Percentiles rank a stretch among this genome's conserved stretches.
Evolutionary conservation across 1,140 invertebrate genomes (phyloP).

Genomic region (Dinoponera quadriceps): DNA sequence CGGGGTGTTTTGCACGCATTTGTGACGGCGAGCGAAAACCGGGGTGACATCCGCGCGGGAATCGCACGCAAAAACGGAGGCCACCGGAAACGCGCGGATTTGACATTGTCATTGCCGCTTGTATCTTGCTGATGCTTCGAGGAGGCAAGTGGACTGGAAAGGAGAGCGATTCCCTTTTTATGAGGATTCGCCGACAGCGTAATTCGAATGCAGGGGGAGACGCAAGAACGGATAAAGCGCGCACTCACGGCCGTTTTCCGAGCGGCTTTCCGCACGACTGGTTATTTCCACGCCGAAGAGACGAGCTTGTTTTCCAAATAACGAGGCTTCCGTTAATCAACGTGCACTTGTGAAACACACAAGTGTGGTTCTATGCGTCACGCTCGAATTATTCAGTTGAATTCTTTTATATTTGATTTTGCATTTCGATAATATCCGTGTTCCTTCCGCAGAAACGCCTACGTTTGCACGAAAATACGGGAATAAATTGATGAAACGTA

Average conservation of each 20-base stretch:
- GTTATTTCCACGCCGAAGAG: not conserved
- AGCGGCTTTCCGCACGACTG: not conserved
- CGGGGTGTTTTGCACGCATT: conserved; percentile 10
- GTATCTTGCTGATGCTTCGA: conserved; percentile 7
- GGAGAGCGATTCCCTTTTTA: conserved; percentile 1
- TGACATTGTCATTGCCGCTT: conserved; percentile 12
- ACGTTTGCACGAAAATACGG: too few species aligned
- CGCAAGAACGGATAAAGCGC: not conserved
- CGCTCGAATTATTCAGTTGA: too few species aligned
- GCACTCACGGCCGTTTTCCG: not conserved
- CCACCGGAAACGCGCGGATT: not conserved
- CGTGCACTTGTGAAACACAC: too few species aligned
- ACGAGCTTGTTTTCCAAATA: not conserved
- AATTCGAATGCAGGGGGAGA: not conserved
- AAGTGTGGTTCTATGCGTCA: too few species aligned
- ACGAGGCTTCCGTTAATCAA: not conserved
- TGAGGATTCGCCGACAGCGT: not conserved
- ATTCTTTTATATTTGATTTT: too few species aligned
- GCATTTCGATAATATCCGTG: too few species aligned
- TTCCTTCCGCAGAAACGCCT: too few species aligned
- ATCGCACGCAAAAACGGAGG: conserved; percentile 10
- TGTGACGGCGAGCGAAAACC: not conserved
- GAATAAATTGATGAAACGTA: too few species aligned
- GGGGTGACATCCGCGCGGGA: not conserved
- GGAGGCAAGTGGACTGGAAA: not conserved